These are phyloP conservation scores for Nephrocerus scutellatus DNA, from an alignment of 2,888 invertebrate genomes.

Conservation along the genomic window DNA sequence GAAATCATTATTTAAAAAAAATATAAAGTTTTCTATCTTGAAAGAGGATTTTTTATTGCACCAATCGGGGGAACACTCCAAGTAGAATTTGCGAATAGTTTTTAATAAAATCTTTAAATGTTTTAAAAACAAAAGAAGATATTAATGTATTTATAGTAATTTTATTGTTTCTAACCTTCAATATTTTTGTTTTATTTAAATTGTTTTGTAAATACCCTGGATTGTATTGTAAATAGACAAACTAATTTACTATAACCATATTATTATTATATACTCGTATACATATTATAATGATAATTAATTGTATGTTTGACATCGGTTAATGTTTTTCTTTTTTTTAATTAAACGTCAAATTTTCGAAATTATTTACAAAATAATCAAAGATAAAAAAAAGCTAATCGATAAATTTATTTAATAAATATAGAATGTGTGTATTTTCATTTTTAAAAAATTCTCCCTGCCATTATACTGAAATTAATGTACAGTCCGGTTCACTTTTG, in stretches of 20 bases:
- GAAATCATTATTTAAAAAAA: slow-evolving; percentile 14
- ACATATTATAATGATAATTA: background rate
- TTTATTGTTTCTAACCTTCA: slow-evolving; percentile 13
- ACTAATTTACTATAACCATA: slow-evolving; percentile 1
- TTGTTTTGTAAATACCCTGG: slow-evolving; percentile 15
- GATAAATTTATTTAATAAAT: too few species aligned
- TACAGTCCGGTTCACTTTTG: too few species aligned
- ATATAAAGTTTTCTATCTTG: slow-evolving; percentile 14
- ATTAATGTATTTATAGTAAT: slow-evolving; percentile 4
- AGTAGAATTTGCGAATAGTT: slow-evolving; percentile 5
- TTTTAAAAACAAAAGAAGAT: slow-evolving; percentile 19
- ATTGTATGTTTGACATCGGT: slow-evolving; percentile 2
- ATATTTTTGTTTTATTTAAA: slow-evolving; percentile 9
- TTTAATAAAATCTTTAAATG: slow-evolving; percentile 18
- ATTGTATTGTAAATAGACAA: slow-evolving; percentile 2
- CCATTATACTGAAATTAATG: too few species aligned
- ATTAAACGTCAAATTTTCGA: too few species aligned
- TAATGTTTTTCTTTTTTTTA: too few species aligned
- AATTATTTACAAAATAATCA: too few species aligned
- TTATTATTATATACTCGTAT: background rate
- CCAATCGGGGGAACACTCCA: too few species aligned
- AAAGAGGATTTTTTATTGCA: slow-evolving; percentile 10
- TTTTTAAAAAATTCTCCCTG: too few species aligned
- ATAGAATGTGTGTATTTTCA: too few species aligned
- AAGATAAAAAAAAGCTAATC: too few species aligned